Conservation (phyloP, 2,113 vertebrate genomes). For the Prinia subflava region DNA sequence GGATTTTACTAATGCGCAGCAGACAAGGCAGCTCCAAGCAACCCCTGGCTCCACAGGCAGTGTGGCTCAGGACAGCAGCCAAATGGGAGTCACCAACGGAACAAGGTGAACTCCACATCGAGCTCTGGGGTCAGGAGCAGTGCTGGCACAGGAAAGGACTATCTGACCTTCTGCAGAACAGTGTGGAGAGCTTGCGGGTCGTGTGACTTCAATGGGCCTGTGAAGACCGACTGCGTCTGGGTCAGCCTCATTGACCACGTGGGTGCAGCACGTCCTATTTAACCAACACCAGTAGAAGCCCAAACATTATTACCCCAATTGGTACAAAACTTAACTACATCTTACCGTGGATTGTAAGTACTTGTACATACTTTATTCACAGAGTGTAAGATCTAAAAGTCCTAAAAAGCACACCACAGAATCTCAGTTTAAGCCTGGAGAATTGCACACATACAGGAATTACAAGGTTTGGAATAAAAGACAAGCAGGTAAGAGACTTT, state of each 20-base stretch:
- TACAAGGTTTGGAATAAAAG: slow-evolving; percentile 57
- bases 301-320: slow-evolving; percentile 31
- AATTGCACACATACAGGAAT: slow-evolving; percentile 58
- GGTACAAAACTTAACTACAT: slow-evolving; percentile 63
- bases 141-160: neutral
- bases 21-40: neutral
- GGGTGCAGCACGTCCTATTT: neutral
- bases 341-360: slow-evolving; percentile 51
- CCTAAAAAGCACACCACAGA: slow-evolving; percentile 52
- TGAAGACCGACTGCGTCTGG: neutral
- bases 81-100: rapidly evolving
- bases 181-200: neutral
- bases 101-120: neutral
- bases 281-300: slow-evolving; percentile 32
- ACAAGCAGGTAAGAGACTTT: slow-evolving; percentile 28
- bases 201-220: rapidly evolving
- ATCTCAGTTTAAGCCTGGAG: slow-evolving; percentile 48
- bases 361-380: slow-evolving; percentile 63
- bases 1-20: rapidly evolving
- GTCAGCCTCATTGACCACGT: neutral
- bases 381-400: slow-evolving; percentile 60
- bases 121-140: neutral
- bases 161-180: neutral
- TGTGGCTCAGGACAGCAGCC: rapidly evolving
- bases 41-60: neutral